Evolutionary conservation across 2,797 vertebrate species (phyloP), one percentile per base, ranked within the genome.

Genomic region (Thunnus albacares): DNA sequence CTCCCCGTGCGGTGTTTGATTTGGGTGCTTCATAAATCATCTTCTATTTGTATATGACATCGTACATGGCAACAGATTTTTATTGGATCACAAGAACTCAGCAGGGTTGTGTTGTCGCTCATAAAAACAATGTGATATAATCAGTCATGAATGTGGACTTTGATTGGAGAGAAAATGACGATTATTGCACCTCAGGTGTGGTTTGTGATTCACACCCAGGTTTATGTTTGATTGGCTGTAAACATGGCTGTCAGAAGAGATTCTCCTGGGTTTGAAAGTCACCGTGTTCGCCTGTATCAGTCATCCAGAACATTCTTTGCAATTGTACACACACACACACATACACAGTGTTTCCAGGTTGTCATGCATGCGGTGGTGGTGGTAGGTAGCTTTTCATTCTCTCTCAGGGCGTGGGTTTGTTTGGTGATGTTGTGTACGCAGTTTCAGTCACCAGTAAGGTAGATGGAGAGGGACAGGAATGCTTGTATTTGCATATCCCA

Each of bases 401-500:
- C 22, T 78, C n/a, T 55, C 41, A 60, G 82, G 79, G 86, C 9
- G 81, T 86, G 66, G 62, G 47, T 83, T 82, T 86, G 75, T 84
- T 78, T 68, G 47, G 71, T 89, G 60, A 85, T 41, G 45, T 83
- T 58, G 49, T 61, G 80, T 56, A 15, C 14, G 12, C 75, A 79
- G 82, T 87, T 87, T 89, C 65, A 65, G 17, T 63, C 33, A 22
- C 22, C 56, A 20, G 56, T 33, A 52, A 70, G 22, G 20, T 41
- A 9, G 18, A 67, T 60, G 33, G 55, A 60, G 61, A 67, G 77
- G 55, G 51, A 73, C 70, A 84, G 81, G 74, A 86, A 87, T 84
- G 77, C 77, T 65, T 66, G 49, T 86, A 66, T 88, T 84, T 89
- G 71, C 61, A 5, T 83, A 80, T 90, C 64, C 53, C 65, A 77